Conservation (phyloP, 2,888 invertebrate genomes). For the Dioctria rufipes region DNA sequence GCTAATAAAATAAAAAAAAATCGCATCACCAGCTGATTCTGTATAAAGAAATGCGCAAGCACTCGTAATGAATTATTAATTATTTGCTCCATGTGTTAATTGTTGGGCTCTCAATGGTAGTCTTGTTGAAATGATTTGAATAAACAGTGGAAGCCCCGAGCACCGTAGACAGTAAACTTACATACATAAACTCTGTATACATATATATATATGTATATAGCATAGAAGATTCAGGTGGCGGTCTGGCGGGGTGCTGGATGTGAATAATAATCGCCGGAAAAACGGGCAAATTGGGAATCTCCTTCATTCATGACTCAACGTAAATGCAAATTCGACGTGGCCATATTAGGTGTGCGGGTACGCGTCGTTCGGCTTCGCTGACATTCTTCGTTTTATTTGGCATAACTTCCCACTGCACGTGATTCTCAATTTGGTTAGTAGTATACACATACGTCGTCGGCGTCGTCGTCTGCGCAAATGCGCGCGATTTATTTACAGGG, state of each 20-base stretch:
- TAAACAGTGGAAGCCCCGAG: slow-evolving; percentile 27
- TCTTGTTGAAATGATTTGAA: slow-evolving; percentile 42
- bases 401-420: slow-evolving; percentile 22
- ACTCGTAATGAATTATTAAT: slow-evolving; percentile 61
- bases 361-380: not conserved
- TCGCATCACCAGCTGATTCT: slow-evolving; percentile 15
- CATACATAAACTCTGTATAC: too few species aligned
- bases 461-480: not conserved
- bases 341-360: slow-evolving; percentile 10
- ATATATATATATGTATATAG: not conserved
- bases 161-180: too few species aligned
- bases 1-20: not conserved
- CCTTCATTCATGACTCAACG: slow-evolving; percentile 50
- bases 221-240: slow-evolving; percentile 35
- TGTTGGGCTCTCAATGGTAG: slow-evolving; percentile 54
- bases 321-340: slow-evolving; percentile 36
- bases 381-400: slow-evolving; percentile 24
- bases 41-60: slow-evolving; percentile 46
- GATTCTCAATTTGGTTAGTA: slow-evolving; percentile 14
- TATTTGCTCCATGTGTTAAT: slow-evolving; percentile 60
- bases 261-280: slow-evolving; percentile 50
- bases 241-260: slow-evolving; percentile 31
- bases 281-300: slow-evolving; percentile 47
- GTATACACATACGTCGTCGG: not conserved
- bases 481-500: not conserved